phyloP scores from a whole-genome alignment of 2,888 invertebrate genomes.

The Agrotis ipsilon region DNA sequence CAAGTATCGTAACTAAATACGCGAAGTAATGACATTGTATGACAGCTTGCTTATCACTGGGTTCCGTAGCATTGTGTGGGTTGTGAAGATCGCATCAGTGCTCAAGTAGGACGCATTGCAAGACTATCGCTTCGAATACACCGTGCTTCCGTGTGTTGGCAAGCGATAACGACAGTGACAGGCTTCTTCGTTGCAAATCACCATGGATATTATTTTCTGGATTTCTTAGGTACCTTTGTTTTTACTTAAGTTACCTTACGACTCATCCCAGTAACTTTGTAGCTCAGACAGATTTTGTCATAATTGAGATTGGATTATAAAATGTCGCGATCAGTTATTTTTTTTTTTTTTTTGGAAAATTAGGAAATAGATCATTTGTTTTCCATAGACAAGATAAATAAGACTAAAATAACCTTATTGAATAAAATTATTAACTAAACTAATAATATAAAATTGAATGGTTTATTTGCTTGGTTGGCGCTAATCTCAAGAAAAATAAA shows the following conservation, averaged over 20 bases:
- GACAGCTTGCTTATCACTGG: constrained; percentile 56
- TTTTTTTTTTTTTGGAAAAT: neutral
- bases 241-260: neutral
- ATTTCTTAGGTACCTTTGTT: neutral
- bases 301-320: too few relatives aligned
- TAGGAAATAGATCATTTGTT: too few relatives aligned
- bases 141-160: constrained; percentile 49
- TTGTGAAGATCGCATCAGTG: constrained; percentile 51
- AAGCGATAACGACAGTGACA: constrained; percentile 37
- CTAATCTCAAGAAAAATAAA: too few relatives aligned
- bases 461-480: too few relatives aligned
- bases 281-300: too few relatives aligned
- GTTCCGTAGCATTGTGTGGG: constrained; percentile 50
- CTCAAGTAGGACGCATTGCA: constrained; percentile 56
- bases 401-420: too few relatives aligned
- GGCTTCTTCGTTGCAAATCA: constrained; percentile 29
- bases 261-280: too few relatives aligned
- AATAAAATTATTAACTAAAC: too few relatives aligned
- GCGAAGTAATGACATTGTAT: constrained; percentile 43
- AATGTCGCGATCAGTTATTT: too few relatives aligned
- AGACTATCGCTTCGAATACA: constrained; percentile 35
- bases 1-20: constrained; percentile 9
- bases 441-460: too few relatives aligned
- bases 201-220: constrained; percentile 5
- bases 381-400: too few relatives aligned